A percentile compares a stretch with the other conserved stretches of the same genome.
These are phyloP conservation scores for Microctonus hyperodae DNA, from an alignment of 2,888 invertebrate genomes.

Conservation along the genomic window DNA sequence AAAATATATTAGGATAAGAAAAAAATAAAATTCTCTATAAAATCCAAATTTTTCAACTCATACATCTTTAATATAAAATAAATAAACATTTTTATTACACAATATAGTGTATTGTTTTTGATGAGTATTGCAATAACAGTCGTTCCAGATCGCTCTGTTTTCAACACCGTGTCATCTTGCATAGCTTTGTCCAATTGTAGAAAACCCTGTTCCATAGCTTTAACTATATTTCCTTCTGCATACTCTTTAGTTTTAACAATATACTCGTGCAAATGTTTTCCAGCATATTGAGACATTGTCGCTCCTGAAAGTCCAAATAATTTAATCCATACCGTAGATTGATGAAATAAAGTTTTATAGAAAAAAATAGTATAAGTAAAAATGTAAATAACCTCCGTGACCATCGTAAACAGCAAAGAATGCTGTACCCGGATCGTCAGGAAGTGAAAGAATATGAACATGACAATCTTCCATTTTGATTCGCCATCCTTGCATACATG, in stretches of 20 bases:
- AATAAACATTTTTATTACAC: conserved; percentile 67
- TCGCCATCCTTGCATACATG: conserved; percentile 99
- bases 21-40: too few relatives aligned
- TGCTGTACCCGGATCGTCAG: conserved; percentile 90
- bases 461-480: conserved; percentile 99
- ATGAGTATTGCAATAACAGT: conserved; percentile 89
- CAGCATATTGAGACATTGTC: conserved; percentile 92
- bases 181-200: conserved; percentile 92
- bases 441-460: conserved; percentile 90
- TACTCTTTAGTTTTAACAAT: conserved; percentile 85
- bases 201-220: conserved; percentile 87
- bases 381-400: conserved; percentile 82
- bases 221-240: conserved; percentile 80
- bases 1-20: too few relatives aligned
- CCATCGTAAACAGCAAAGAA: conserved; percentile 99
- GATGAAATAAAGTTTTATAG: too few relatives aligned
- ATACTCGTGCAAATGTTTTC: conserved; percentile 92
- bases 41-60: too few relatives aligned
- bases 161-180: conserved; percentile 85
- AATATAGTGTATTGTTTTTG: conserved; percentile 86
- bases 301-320: conserved; percentile 66
- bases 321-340: neutral
- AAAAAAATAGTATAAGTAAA: too few relatives aligned
- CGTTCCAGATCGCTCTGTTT: conserved; percentile 93
- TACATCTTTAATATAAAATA: neutral